These are phyloP conservation scores for Drosophila prolongata DNA, from an alignment of 2,888 invertebrate species.

Conservation along the genomic window DNA sequence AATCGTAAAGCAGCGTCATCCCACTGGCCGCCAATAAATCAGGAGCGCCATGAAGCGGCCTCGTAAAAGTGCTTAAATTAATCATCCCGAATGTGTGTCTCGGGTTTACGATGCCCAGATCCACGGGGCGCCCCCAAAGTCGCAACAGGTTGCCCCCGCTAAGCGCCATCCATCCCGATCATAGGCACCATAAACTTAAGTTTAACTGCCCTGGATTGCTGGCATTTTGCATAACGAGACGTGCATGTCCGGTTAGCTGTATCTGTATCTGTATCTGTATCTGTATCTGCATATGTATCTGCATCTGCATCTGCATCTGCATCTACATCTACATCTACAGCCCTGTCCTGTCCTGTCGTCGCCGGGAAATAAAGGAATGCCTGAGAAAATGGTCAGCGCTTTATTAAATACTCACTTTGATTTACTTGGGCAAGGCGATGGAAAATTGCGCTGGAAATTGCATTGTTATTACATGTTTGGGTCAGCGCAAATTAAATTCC, in stretches of 20 bases:
- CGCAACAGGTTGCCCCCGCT: slow-evolving; percentile 77
- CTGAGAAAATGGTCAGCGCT: slow-evolving; percentile 27
- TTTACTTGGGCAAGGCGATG: slow-evolving; percentile 18
- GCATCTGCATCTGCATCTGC: slow-evolving; percentile 6
- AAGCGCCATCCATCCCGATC: slow-evolving; percentile 74
- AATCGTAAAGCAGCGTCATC: slow-evolving; percentile 64
- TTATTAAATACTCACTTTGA: slow-evolving; percentile 48
- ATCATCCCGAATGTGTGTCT: slow-evolving; percentile 83
- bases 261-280: slow-evolving; percentile 15
- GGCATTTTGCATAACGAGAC: slow-evolving; percentile 72
- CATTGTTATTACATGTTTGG: slow-evolving; percentile 82
- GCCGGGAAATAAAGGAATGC: slow-evolving; percentile 7
- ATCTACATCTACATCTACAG: slow-evolving; percentile 14
- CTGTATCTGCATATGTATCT: slow-evolving; percentile 11
- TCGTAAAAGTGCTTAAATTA: slow-evolving; percentile 85
- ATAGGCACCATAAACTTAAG: slow-evolving; percentile 32
- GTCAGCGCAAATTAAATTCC: slow-evolving; percentile 83
- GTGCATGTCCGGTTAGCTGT: slow-evolving; percentile 33
- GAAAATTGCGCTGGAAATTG: slow-evolving; percentile 79
- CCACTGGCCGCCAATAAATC: slow-evolving; percentile 81
- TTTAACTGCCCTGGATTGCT: slow-evolving; percentile 33
- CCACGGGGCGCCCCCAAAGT: slow-evolving; percentile 49
- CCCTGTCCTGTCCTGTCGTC: slow-evolving; percentile 14
- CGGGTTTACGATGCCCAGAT: slow-evolving; percentile 62
- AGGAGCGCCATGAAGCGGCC: slow-evolving; percentile 82